These are phyloP conservation scores for Tachysurus vachellii DNA, from an alignment of 2,113 vertebrate genomes.

Conservation along the genomic window DNA sequence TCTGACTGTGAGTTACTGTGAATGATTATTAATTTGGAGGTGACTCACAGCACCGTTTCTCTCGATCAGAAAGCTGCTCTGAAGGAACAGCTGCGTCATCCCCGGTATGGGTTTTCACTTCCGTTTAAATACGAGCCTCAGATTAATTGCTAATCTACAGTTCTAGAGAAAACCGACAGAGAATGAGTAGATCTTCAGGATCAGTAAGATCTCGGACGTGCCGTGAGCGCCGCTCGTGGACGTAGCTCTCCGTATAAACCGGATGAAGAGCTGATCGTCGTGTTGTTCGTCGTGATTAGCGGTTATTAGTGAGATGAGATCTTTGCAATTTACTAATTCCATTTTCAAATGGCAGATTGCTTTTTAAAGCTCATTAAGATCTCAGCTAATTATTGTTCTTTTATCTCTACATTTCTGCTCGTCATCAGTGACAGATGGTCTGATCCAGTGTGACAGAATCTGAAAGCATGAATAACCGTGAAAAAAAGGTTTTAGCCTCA, in stretches of 20 bases:
- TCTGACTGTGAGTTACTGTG: neutral
- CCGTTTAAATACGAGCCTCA: neutral
- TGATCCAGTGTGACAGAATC: neutral
- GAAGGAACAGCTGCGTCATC: neutral
- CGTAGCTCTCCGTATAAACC: neutral
- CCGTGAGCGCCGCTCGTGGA: neutral
- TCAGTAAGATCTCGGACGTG: neutral
- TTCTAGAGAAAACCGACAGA: neutral
- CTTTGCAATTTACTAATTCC: neutral
- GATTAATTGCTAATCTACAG: neutral
- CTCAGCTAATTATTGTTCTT: neutral
- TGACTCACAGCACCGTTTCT: neutral
- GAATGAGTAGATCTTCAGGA: neutral
- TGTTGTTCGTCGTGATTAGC: neutral
- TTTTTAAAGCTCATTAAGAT: slow-evolving; percentile 6
- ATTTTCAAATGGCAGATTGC: slow-evolving; percentile 9
- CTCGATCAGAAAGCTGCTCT: neutral
- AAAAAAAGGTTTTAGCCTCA: neutral
- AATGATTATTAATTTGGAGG: neutral
- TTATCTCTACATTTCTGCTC: neutral
- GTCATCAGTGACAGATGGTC: neutral
- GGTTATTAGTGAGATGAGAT: neutral
- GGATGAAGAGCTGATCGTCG: neutral
- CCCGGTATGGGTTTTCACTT: neutral
- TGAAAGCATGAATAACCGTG: neutral